Percentiles rank a stretch among this genome's conserved stretches.
Evolutionary conservation across 1,140 invertebrate genomes (phyloP).

Genomic region (Pseudomyrmex cubaensis): DNA sequence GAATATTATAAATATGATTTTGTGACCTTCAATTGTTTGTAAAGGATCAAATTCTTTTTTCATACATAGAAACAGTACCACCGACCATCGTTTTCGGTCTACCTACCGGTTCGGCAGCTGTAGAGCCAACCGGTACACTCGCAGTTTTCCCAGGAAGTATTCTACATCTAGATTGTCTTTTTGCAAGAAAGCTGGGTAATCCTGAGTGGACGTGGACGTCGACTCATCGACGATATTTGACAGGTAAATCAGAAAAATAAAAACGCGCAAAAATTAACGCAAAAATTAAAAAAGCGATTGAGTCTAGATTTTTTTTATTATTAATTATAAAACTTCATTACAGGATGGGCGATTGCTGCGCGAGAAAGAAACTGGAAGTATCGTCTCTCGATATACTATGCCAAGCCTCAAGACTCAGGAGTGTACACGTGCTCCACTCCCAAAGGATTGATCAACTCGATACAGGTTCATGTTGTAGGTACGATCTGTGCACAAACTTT

Average conservation of each 20-base stretch:
- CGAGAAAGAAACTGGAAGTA: constrained; percentile 93
- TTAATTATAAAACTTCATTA: constrained; percentile 66
- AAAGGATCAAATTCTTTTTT: no score
- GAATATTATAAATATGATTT: background rate
- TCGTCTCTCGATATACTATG: constrained; percentile 93
- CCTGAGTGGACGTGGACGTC: constrained; percentile 96
- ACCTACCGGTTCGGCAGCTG: constrained; percentile 91
- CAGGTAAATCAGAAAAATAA: constrained; percentile 86
- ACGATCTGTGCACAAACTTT: constrained; percentile 72
- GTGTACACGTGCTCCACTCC: constrained; percentile 94
- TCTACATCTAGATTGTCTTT: constrained; percentile 93
- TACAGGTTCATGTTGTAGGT: constrained; percentile 92
- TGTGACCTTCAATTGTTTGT: no score
- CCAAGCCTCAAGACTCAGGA: constrained; percentile 92
- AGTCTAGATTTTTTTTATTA: background rate
- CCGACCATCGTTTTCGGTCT: constrained; percentile 93
- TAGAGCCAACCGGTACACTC: constrained; percentile 91
- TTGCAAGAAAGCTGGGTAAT: constrained; percentile 89
- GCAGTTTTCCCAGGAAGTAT: constrained; percentile 93
- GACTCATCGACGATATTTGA: constrained; percentile 90
- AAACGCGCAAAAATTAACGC: background rate
- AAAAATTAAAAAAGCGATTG: background rate
- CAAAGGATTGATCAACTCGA: constrained; percentile 91
- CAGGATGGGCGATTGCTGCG: constrained; percentile 92
- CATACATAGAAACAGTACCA: constrained; percentile 90